These are phyloP conservation scores for Smittia sp. DNA, from an alignment of 2,888 invertebrate genomes.

Conservation along the genomic window DNA sequence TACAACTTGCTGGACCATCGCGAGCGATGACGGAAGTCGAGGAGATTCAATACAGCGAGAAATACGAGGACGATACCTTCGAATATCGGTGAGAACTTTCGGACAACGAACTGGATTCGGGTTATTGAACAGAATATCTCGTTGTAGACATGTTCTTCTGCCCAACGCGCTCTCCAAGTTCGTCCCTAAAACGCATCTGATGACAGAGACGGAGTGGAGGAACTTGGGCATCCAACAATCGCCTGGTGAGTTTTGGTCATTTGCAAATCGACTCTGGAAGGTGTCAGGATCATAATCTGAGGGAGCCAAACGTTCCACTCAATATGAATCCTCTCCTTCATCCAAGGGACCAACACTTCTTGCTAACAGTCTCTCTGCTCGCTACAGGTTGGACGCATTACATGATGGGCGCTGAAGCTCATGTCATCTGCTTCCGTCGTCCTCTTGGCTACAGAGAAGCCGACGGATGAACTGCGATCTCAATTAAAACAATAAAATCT, in stretches of 20 bases:
- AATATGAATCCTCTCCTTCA: neutral
- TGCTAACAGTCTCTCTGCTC: too few species aligned
- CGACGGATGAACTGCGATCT: neutral
- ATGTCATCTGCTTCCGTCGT: constrained; percentile 77
- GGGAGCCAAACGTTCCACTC: too few species aligned
- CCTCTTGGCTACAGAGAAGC: constrained; percentile 46
- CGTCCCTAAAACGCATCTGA: constrained; percentile 84
- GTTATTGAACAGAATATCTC: too few species aligned
- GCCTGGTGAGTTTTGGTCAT: constrained; percentile 66
- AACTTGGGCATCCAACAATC: constrained; percentile 89
- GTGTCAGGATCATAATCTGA: too few species aligned
- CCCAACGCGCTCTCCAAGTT: constrained; percentile 79
- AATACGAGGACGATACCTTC: constrained; percentile 80
- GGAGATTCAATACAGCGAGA: constrained; percentile 89
- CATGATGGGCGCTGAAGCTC: constrained; percentile 91
- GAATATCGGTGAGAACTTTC: constrained; percentile 82
- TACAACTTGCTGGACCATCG: too few species aligned
- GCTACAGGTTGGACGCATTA: constrained; percentile 70
- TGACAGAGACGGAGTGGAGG: constrained; percentile 94
- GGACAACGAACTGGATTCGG: too few species aligned
- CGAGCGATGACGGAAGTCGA: constrained; percentile 53
- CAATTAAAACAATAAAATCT: neutral
- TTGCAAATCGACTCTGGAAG: neutral
- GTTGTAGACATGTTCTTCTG: constrained; percentile 79
- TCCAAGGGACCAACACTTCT: too few species aligned